Conservation (phyloP, 53 echinoderm and acorn worm genomes). For the Holothuria leucospilota region DNA sequence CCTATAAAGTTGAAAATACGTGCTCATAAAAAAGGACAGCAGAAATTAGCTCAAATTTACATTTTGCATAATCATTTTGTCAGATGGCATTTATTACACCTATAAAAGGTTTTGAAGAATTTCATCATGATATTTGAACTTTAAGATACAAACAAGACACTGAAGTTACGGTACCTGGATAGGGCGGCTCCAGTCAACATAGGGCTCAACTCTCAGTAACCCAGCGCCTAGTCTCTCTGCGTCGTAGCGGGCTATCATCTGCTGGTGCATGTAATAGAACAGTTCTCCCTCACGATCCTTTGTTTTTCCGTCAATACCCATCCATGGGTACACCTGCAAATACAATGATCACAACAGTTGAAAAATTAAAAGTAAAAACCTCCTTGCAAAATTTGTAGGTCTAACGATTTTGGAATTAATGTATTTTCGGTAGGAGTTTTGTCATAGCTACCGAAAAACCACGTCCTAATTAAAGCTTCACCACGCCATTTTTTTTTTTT, state of each 20-base stretch:
- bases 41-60: too few species aligned
- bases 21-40: too few species aligned
- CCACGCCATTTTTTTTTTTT: not conserved
- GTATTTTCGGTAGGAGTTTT: not conserved
- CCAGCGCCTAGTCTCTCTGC: slow-evolving; percentile 64
- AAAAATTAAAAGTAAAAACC: not conserved
- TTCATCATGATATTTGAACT: too few species aligned
- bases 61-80: too few species aligned
- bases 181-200: slow-evolving; percentile 42
- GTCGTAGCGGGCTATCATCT: slow-evolving; percentile 75
- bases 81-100: too few species aligned
- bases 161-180: slow-evolving; percentile 43
- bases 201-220: slow-evolving; percentile 54
- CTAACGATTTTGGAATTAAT: not conserved
- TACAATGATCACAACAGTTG: not conserved
- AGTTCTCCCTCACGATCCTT: slow-evolving; percentile 74
- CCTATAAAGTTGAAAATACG: too few species aligned
- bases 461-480: not conserved
- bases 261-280: slow-evolving; percentile 76
- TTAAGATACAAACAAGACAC: not conserved
- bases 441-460: not conserved
- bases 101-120: too few species aligned
- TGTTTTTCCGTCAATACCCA: slow-evolving; percentile 35
- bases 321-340: slow-evolving; percentile 64
- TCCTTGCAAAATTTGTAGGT: not conserved